Evolutionary conservation across 2,888 invertebrate genomes (phyloP), one percentile per base, ranked within the genome.

Genomic region (Caenorhabditis plicata): DNA sequence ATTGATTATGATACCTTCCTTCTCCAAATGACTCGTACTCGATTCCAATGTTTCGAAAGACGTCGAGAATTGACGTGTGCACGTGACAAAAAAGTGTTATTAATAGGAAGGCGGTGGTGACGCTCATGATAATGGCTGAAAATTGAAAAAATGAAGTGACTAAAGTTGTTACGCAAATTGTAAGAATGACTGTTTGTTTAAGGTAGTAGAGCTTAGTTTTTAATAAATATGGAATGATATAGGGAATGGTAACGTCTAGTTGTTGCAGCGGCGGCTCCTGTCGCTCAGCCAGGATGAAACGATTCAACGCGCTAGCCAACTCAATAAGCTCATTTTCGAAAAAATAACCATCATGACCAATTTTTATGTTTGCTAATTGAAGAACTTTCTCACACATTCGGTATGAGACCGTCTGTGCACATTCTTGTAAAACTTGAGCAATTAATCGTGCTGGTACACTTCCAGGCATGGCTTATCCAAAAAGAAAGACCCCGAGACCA

Each of bases 351-450:
- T 87, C 87, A 57, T 87, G 85, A 65, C 89, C 88, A 7, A 94
- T 84, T 82, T 92, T 90, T 8, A 86, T 86, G 74, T 90, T 91
- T 1, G 95, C 83, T 32, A 95, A 82, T 75, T 94, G 93, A 83
- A 95, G 86, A 0, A 94, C 88, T 5, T 87, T 87, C 13, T 87
- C 82, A 20, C 89, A 81, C 65, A 64, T 60, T 36, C 39, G 57
- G 27, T 27, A 57, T n/a, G 56, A 58, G 27, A 65, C 47, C 42
- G 57, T 62, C 39, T 64, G 57, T 32, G 87, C 87, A 40, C 58
- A 58, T 23, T 53, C 89, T 42, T 86, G 85, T 45, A 95, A 83
- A 41, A 86, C 79, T 0, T 88, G 87, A 64, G 87, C 85, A 1
- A 92, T 85, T 0, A 91, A 90, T 33, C 87, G 85, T 19, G 93